phyloP scores from a whole-genome alignment of 2,888 invertebrate species.

The Caenorhabditis virilis region DNA sequence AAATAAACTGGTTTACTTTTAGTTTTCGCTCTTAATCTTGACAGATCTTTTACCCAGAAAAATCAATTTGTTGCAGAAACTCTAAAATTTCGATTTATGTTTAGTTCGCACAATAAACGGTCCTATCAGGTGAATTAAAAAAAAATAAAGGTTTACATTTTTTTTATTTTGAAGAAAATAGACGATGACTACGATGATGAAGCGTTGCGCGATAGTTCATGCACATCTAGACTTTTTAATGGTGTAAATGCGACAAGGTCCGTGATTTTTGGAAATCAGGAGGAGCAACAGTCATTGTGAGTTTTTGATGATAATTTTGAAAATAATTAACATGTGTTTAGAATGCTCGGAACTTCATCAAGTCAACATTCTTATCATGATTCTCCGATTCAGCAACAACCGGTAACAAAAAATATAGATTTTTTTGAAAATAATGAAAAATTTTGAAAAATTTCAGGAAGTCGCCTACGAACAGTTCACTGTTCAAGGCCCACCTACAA shows the following conservation, averaged over 20 bases:
- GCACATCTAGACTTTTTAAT: conserved; percentile 18
- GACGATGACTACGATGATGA: conserved; percentile 38
- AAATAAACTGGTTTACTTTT: background rate
- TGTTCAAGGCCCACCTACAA: conserved; percentile 33
- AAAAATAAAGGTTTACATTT: background rate
- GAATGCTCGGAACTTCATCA: conserved; percentile 22
- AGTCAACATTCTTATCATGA: conserved; percentile 35
- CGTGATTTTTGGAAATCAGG: conserved; percentile 10
- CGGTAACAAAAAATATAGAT: conserved; percentile 5
- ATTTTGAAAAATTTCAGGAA: too few relatives aligned
- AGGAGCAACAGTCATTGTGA: conserved; percentile 20
- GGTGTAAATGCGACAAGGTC: conserved; percentile 19
- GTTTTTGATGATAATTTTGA: conserved; percentile 1
- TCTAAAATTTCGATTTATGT: conserved; percentile 8
- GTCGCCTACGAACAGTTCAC: conserved; percentile 23
- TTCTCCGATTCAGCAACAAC: conserved; percentile 14
- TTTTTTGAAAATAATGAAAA: too few relatives aligned
- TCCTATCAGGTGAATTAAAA: conserved; percentile 8
- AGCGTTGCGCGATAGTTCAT: conserved; percentile 17
- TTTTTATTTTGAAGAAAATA: conserved; percentile 37
- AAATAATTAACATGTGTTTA: conserved; percentile 2
- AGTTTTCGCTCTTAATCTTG: background rate
- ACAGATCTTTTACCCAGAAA: too few relatives aligned
- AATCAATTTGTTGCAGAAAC: background rate
- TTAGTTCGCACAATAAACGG: conserved; percentile 3